Base-by-base conservation (phyloP, 2,797 vertebrate species). In the Florisuga fusca region DNA sequence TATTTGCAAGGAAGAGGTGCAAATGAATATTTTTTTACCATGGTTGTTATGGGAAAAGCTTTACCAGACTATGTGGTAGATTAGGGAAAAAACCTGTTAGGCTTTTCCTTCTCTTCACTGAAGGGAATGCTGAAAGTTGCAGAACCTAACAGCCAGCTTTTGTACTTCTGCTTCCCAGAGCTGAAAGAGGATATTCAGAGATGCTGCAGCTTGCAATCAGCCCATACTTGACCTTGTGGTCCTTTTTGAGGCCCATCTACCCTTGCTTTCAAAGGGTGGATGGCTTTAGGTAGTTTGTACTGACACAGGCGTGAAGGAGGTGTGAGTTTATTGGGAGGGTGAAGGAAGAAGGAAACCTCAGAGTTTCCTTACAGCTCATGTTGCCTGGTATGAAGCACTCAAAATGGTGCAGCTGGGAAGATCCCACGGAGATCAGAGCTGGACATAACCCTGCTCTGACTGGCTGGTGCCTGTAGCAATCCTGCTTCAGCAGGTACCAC, bases 131-230 rank as follows among this genome's bases (percentile, higher is more conserved):
- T 74, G 53, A 14, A 36, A 53, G 20, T 26, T 71, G 48, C 14
- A 71, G 50, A 85, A 15, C 19, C 9, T 4, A 78, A 71, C 34
- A 95, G 33, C 7, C 50, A 50, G 57, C 61, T 80, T 77, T 77
- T 76, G 43, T 87, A 15, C 25, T 58, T 17, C 21, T 43, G 33
- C 27, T 81, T 68, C 62, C 29, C 15, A 2, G 2, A 2, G 14
- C 53, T 61, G 41, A 89, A 83, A 48, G 48, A 51, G 27, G 29
- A 19, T 64, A 59, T 89, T 87, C 64, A 96, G 75, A 89, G 48
- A 50, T 16, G 38, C 48, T 31, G 38, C 63, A 55, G 71, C 63
- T 51, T 17, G 9, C 5, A 6, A 21, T 33, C 82, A 89, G 43
- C 22, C 34, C 41, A 10, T 27, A n/a, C 61, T 69, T 81, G 77